These are phyloP conservation scores for Hapalemur alaotrensis DNA, from an alignment of 2,797 vertebrate species.

Conservation along the genomic window DNA sequence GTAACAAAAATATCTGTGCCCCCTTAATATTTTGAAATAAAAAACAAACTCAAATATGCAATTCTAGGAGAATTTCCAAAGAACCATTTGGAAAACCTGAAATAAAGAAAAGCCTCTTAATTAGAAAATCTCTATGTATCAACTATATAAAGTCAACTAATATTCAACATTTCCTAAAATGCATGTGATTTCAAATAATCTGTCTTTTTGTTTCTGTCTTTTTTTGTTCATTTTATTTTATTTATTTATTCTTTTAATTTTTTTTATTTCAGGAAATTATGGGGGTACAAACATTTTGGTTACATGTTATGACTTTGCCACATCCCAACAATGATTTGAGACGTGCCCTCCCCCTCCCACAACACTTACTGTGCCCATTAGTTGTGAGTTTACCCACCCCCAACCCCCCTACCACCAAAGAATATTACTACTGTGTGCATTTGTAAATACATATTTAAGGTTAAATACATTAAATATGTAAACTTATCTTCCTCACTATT, in stretches of 20 bases:
- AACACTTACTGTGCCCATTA: too few species aligned
- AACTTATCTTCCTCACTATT: not conserved
- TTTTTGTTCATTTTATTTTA: too few species aligned
- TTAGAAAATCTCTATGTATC: not conserved
- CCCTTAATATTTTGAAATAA: not conserved
- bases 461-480: not conserved
- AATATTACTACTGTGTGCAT: not conserved
- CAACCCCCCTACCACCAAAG: too few species aligned
- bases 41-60: not conserved
- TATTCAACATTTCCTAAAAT: not conserved
- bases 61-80: not conserved
- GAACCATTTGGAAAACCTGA: slow-evolving; percentile 33
- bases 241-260: too few species aligned
- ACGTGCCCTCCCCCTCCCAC: too few species aligned
- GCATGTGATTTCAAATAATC: not conserved
- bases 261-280: too few species aligned
- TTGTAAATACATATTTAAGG: not conserved
- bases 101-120: not conserved
- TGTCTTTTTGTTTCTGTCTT: not conserved
- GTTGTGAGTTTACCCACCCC: too few species aligned
- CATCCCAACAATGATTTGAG: too few species aligned
- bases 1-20: not conserved
- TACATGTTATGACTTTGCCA: too few species aligned
- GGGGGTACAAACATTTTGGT: too few species aligned
- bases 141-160: not conserved